Conservation (phyloP, 2,113 vertebrate species). For the Festucalex cinctus region DNA sequence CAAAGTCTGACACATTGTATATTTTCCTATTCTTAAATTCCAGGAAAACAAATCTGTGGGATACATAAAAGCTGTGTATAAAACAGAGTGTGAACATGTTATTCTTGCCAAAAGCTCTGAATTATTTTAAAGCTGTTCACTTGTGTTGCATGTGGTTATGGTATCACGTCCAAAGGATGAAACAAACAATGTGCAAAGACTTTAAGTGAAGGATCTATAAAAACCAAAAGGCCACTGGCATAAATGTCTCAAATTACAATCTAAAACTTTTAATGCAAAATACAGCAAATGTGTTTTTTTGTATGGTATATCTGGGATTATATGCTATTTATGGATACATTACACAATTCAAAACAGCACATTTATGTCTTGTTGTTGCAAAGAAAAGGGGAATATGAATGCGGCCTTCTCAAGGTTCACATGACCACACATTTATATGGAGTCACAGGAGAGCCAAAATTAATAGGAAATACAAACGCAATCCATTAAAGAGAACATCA, state of each 20-base stretch:
- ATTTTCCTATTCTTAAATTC: conserved; percentile 1
- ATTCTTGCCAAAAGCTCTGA: conserved; percentile 2
- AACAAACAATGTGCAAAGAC: conserved; percentile 18
- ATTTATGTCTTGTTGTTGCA: neutral
- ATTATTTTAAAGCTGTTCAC: conserved; percentile 13
- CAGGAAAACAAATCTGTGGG: conserved; percentile 2
- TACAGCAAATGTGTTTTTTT: conserved; percentile 34
- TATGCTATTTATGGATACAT: conserved; percentile 7
- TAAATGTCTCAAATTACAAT: conserved; percentile 21
- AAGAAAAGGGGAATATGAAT: neutral
- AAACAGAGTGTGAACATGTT: conserved; percentile 1
- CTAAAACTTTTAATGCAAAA: conserved; percentile 19
- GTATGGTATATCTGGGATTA: conserved; percentile 12
- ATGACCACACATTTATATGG: too few species aligned
- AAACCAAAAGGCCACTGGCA: conserved; percentile 15
- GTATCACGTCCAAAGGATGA: neutral
- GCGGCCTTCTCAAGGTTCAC: conserved; percentile 1
- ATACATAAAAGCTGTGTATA: neutral
- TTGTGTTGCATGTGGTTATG: neutral
- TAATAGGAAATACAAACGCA: too few species aligned
- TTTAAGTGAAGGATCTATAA: conserved; percentile 23
- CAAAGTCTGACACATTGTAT: conserved; percentile 1
- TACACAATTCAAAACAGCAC: neutral
- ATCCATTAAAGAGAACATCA: too few species aligned
- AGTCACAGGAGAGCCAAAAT: too few species aligned